Evolutionary conservation across 2,888 invertebrate genomes (phyloP), one percentile per base, ranked within the genome.

Genomic region (Leptarthrus brevirostris): DNA sequence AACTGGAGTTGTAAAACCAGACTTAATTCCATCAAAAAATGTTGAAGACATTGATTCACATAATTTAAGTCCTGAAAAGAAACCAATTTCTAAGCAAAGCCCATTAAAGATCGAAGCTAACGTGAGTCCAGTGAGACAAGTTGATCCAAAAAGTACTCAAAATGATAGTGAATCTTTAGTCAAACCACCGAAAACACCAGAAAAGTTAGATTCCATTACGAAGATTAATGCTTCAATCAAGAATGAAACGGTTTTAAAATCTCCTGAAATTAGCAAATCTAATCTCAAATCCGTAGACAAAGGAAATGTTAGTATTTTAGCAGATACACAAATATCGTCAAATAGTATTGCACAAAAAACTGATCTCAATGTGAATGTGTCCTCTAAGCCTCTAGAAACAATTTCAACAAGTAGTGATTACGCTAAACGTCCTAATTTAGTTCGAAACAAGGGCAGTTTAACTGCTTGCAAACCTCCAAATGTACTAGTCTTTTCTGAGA

Each of bases 401-500:
- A 36, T 78, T 10, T 79, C 79, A 3, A 75, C 77, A 47, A 74
- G 76, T 10, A 78, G 78, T 44, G 76, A 78, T 61, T 78, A 78
- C 34, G 74, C 77, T 4, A 77, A 81, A 76, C 79, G 82, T 20
- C 82, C 84, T 1, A 79, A 80, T 71, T 76, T 84, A 71, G 81
- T 80, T 22, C 81, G 85, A 1, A 82, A 80, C 44, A 85, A 85
- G 76, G 80, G 82, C 70, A 83, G 81, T 71, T 73, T 83, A 16
- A 80, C 77, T 20, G 80, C 82, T 80, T 86, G 88, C 2, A 93
- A 93, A 83, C 93, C 94, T 56, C 92, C 93, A 2, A 94, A 93
- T 86, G 89, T 94, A 79, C 86, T 94, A 75, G 92, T 94, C 78
- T 94, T 92, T 83, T 92, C 93, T 2, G 94, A 94, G 83, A 93